These are phyloP conservation scores for Nasonia vitripennis DNA, from an alignment of 1,140 invertebrate species.

Conservation along the genomic window DNA sequence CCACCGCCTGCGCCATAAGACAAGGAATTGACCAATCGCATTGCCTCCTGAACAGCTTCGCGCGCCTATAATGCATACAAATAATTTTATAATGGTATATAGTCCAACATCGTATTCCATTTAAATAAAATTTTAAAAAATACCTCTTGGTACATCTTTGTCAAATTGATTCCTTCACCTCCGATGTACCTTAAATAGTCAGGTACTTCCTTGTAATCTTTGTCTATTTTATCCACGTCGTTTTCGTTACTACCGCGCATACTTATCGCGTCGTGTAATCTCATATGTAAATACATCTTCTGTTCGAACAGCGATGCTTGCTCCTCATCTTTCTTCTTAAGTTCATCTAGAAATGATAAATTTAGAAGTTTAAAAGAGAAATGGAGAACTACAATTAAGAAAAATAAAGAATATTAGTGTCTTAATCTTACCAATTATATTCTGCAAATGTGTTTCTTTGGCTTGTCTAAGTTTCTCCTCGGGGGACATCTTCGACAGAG, in stretches of 20 bases:
- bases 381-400: background rate
- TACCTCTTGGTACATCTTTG: constrained; percentile 70
- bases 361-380: background rate
- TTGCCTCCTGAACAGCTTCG: constrained; percentile 79
- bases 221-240: constrained; percentile 64
- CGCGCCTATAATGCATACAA: constrained; percentile 60
- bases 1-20: constrained; percentile 80
- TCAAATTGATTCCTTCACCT: constrained; percentile 66
- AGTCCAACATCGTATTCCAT: background rate
- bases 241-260: constrained; percentile 68
- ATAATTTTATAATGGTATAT: background rate
- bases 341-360: constrained; percentile 73
- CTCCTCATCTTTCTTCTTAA: constrained; percentile 91
- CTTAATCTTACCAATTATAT: constrained; percentile 79
- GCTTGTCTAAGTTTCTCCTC: constrained; percentile 84
- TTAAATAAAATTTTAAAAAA: constrained; percentile 12
- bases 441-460: constrained; percentile 83
- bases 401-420: constrained; percentile 15
- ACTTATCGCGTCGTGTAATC: constrained; percentile 82
- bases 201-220: constrained; percentile 64
- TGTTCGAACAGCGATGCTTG: constrained; percentile 90
- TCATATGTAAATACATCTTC: constrained; percentile 89
- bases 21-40: constrained; percentile 82
- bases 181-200: constrained; percentile 70
- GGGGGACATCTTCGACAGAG: constrained; percentile 76